These are phyloP conservation scores for Gryllus longicercus DNA, from an alignment of 2,888 invertebrate species.

Conservation along the genomic window DNA sequence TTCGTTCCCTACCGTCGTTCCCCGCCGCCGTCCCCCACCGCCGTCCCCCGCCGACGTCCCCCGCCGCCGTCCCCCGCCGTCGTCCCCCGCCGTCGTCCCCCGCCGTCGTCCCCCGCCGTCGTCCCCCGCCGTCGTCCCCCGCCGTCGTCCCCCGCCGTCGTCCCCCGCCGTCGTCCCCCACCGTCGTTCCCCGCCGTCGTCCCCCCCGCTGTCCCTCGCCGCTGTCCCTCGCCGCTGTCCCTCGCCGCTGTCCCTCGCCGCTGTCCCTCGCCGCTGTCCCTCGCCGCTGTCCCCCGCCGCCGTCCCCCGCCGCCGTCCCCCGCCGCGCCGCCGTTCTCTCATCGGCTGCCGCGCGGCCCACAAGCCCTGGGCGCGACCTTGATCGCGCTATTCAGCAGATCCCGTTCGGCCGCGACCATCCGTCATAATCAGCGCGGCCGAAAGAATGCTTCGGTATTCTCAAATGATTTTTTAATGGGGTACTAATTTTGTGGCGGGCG, in stretches of 20 bases:
- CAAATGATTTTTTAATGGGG: conserved; percentile 10
- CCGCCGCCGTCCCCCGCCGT: background rate
- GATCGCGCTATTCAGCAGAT: conserved; percentile 3
- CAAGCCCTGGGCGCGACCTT: background rate
- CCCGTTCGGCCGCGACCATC: background rate
- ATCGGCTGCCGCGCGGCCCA: background rate
- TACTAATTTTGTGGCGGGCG: conserved; percentile 3
- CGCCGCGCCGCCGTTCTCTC: background rate
- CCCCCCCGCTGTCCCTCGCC: background rate
- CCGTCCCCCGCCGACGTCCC: background rate
- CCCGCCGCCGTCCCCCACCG: background rate
- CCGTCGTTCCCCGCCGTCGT: background rate
- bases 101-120: too few species aligned
- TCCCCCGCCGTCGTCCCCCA: background rate
- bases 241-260: too few species aligned
- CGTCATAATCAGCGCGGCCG: background rate
- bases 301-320: background rate
- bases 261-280: too few species aligned
- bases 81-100: background rate
- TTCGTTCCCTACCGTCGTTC: background rate
- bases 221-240: background rate
- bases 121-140: too few species aligned
- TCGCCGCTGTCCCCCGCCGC: background rate
- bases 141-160: too few species aligned
- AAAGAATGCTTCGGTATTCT: conserved; percentile 17